Base-by-base conservation (phyloP, 53 echinoderm and acorn worm genomes). In the Henricia sp. region DNA sequence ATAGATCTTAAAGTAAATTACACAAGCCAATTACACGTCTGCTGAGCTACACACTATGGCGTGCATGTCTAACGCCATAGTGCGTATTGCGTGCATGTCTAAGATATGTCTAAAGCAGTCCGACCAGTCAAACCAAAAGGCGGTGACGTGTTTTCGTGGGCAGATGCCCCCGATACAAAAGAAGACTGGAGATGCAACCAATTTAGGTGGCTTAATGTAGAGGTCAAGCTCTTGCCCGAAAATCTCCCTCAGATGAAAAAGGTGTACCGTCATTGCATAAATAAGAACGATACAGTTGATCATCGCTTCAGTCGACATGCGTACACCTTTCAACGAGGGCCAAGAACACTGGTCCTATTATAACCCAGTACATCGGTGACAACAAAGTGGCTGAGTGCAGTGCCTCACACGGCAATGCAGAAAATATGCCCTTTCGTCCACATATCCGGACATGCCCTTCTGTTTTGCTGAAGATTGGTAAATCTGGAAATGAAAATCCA, bases 101-200 rank as follows among this genome's bases (percentile, higher is more conserved):
- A 16, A 4, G 21, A 54, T 54, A 54, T 54, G 55, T 54, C 55
- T 10, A 54, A 54, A 54, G 19, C 21, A 17, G 21, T 17, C 8
- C 55, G 55, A 23, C 55, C 55, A 54, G 55, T 54, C 4, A 54
- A 17, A 17, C 55, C 55, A 6, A 54, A 10, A 54, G 55, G 55
- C 21, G 55, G 55, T 17, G 21, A 54, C 21, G 55, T 54, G 4
- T 54, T 54, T 54, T 54, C 55, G 55, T 54, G 55, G 55, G 55
- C 55, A 10, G 55, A 54, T 54, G 55, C 13, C 19, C 55, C 48
- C 14, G 48, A 46, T 14, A 46, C 48, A 10, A 46, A 14, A 46
- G 48, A 46, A 14, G 48, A 46, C 19, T 54, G 55, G 55, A 54
- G 55, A 17, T 54, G 55, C 21, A 23, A 54, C 19, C 55, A 54